Evolutionary conservation across 2,888 invertebrate genomes (phyloP).

Genomic region (Thelaira solivaga): DNA sequence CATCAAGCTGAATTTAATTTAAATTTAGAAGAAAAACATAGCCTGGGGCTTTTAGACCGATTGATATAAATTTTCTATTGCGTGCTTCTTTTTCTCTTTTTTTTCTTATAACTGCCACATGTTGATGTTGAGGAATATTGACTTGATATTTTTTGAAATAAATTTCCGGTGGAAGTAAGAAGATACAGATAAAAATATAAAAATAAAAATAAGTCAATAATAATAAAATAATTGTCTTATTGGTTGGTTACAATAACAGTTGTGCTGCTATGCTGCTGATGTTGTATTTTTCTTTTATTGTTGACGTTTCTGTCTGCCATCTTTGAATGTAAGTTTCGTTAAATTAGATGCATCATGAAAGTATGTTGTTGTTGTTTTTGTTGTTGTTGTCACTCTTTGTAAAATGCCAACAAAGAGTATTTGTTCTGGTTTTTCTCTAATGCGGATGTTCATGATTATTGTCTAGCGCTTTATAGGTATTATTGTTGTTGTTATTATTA

Average conservation of each 20-base stretch:
- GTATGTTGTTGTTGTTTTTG: background rate
- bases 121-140: constrained; percentile 33
- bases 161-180: constrained; percentile 61
- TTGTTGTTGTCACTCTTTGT: background rate
- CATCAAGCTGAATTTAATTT: too few species aligned
- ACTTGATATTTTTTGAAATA: constrained; percentile 40
- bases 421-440: constrained; percentile 37
- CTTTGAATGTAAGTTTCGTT: constrained; percentile 27
- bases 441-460: constrained; percentile 47
- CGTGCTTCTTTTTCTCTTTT: constrained; percentile 8
- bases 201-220: constrained; percentile 30
- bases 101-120: background rate
- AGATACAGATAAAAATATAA: too few species aligned
- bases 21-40: too few species aligned
- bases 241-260: constrained; percentile 29
- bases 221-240: constrained; percentile 50
- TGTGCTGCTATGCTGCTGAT: constrained; percentile 31
- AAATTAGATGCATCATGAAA: constrained; percentile 24
- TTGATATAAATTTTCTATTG: constrained; percentile 5
- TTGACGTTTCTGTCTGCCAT: constrained; percentile 14
- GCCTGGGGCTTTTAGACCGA: too few species aligned
- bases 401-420: constrained; percentile 26
- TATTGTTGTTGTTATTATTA: background rate
- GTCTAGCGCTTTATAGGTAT: background rate
- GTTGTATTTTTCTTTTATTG: background rate